Base-by-base conservation (phyloP, 2,888 invertebrate species). In the Lingula anatina region DNA sequence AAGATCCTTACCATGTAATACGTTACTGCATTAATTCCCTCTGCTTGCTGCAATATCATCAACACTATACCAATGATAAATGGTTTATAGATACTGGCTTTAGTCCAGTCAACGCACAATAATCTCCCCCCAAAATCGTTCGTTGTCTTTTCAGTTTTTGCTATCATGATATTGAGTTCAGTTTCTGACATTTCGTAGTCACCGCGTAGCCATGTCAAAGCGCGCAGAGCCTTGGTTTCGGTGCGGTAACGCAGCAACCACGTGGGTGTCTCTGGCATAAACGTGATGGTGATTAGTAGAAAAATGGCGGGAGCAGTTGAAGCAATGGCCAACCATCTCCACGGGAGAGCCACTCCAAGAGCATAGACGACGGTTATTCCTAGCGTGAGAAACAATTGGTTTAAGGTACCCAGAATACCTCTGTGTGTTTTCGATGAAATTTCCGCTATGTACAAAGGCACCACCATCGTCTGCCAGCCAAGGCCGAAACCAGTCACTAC, bases 11-110 rank as follows among this genome's bases (percentile, higher is more conserved):
- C 83, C 3, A 93, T 89, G 71, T 94, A 95, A 77, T 95, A 95
- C 70, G 95, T 91, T 38, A 96, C 88, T 9, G 93, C 94, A 75
- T 96, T 96, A 59, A 95, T 95, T 42, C 95, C 95, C 68, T 88
- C 89, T 63, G 93, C 79, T 76, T 96, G 96, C 81, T 96, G 96
- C 80, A 95, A 93, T 63, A 92, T 84, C 94, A 95, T 95, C 46
- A 96, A 81, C 0, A 89, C 88, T 26, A 94, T 78, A 0, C 89
- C 86, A 56, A 95, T 89, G 2, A 85, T 73, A 37, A 95, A 77
- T 0, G 94, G 90, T 62, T 86, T 87, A 44, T n/a, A 71, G 68
- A 92, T 86, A 60, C 83, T 84, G 35, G 80, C 82, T 57, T 82
- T 83, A 2, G 85, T 75, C 23, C 73, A 83, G n/a, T n/a, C n/a